These are phyloP conservation scores for Eueremaeus valkanovi DNA, from an alignment of 2,888 invertebrate genomes.

Conservation along the genomic window DNA sequence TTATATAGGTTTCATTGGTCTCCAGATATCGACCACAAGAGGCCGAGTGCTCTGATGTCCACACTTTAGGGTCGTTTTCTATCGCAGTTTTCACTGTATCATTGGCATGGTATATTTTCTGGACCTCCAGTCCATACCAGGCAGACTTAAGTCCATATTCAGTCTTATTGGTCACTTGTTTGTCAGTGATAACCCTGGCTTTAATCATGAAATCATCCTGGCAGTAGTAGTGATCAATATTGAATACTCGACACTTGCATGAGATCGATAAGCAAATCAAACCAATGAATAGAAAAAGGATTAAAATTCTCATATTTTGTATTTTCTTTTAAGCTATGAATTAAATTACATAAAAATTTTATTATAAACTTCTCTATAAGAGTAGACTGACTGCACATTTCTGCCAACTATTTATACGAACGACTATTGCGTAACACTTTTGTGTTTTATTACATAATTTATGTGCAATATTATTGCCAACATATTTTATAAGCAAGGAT, in stretches of 20 bases:
- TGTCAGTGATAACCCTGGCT: neutral
- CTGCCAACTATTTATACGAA: no score
- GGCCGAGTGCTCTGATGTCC: neutral
- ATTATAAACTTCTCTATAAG: no score
- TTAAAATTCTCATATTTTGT: neutral
- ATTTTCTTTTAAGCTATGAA: neutral
- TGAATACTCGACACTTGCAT: neutral
- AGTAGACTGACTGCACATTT: no score
- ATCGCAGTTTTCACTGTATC: neutral
- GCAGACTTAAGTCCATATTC: neutral
- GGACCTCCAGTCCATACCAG: neutral
- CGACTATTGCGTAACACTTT: no score
- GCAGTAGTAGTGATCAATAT: neutral
- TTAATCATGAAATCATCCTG: neutral
- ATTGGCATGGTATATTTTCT: neutral
- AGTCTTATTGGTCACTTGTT: neutral
- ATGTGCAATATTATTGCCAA: no score
- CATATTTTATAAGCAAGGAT: no score
- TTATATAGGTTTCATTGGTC: neutral
- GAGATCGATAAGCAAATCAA: neutral
- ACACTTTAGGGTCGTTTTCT: neutral
- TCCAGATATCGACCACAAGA: neutral
- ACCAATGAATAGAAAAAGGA: neutral
- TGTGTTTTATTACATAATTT: no score
- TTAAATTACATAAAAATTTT: no score